Conservation (phyloP, 2,797 vertebrate species). For the Chelidonichthys spinosus region DNA sequence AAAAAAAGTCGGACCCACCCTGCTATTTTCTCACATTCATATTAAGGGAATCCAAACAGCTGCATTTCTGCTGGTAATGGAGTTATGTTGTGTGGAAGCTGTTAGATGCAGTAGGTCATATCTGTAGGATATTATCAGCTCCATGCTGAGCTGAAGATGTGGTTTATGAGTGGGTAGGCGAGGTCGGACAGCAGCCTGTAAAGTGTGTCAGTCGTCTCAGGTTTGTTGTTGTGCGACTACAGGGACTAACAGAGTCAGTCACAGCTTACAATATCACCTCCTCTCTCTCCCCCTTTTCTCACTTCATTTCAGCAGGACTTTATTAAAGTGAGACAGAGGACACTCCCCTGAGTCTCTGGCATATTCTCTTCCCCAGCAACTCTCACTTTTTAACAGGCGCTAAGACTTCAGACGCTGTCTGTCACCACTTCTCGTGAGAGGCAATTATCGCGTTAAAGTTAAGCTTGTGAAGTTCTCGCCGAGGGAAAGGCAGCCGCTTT, state of each 20-base stretch:
- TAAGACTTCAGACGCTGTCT: constrained; percentile 5
- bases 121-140: not conserved
- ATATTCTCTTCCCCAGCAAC: constrained; percentile 18
- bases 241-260: not conserved
- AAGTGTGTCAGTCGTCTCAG: not conserved
- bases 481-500: constrained; percentile 3
- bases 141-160: not conserved
- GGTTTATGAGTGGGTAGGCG: not conserved
- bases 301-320: constrained; percentile 16
- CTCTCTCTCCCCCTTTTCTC: constrained; percentile 1
- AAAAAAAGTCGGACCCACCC: not conserved
- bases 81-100: not conserved
- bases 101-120: not conserved
- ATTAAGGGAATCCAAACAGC: not conserved
- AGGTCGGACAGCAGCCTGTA: not conserved
- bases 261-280: not conserved
- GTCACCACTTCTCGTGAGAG: constrained; percentile 19
- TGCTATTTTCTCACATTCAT: not conserved
- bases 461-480: constrained; percentile 19
- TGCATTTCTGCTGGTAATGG: not conserved
- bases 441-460: constrained; percentile 39
- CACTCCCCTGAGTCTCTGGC: constrained; percentile 9
- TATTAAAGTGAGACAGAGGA: not conserved
- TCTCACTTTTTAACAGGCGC: constrained; percentile 16
- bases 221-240: constrained; percentile 15